phyloP scores from a whole-genome alignment of 2,113 vertebrate genomes.

The Nothobranchius kuhntae region DNA sequence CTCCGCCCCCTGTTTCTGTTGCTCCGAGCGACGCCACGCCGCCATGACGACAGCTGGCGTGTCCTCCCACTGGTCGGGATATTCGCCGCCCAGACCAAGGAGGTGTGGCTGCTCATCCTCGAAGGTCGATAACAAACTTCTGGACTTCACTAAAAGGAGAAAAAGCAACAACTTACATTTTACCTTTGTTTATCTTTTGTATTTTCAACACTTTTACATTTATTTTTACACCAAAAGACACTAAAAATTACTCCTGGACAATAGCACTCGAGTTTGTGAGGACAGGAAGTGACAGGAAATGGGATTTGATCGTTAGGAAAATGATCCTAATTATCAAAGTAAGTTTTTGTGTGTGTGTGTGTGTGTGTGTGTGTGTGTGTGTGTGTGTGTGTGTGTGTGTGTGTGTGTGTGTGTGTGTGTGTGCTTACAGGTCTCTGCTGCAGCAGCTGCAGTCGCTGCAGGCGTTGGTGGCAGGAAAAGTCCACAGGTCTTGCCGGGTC shows the following conservation, averaged over 20 bases:
- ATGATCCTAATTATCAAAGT: slow-evolving; percentile 19
- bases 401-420: too few relatives aligned
- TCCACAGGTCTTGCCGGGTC: slow-evolving; percentile 88
- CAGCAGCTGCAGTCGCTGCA: slow-evolving; percentile 97
- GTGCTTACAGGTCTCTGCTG: slow-evolving; percentile 86
- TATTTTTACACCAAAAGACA: too few relatives aligned
- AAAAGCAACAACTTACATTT: neutral
- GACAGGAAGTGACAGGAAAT: slow-evolving; percentile 27
- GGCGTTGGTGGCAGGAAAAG: slow-evolving; percentile 89
- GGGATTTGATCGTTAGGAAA: slow-evolving; percentile 48
- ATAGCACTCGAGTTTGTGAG: slow-evolving; percentile 1
- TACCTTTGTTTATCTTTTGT: too few relatives aligned
- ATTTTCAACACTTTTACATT: too few relatives aligned
- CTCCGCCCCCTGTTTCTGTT: slow-evolving; percentile 74
- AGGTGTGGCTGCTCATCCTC: slow-evolving; percentile 86
- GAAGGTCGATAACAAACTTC: slow-evolving; percentile 86
- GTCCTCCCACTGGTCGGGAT: slow-evolving; percentile 79
- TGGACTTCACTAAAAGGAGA: slow-evolving; percentile 85
- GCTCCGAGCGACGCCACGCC: slow-evolving; percentile 79
- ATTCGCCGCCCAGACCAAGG: slow-evolving; percentile 83
- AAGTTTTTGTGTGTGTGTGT: slow-evolving; percentile 28
- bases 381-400: slow-evolving; percentile 1
- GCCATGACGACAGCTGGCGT: slow-evolving; percentile 77
- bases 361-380: slow-evolving; percentile 18
- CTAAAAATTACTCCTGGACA: neutral